phyloP scores from a whole-genome alignment of 2,113 vertebrate species.

The Solea solea region DNA sequence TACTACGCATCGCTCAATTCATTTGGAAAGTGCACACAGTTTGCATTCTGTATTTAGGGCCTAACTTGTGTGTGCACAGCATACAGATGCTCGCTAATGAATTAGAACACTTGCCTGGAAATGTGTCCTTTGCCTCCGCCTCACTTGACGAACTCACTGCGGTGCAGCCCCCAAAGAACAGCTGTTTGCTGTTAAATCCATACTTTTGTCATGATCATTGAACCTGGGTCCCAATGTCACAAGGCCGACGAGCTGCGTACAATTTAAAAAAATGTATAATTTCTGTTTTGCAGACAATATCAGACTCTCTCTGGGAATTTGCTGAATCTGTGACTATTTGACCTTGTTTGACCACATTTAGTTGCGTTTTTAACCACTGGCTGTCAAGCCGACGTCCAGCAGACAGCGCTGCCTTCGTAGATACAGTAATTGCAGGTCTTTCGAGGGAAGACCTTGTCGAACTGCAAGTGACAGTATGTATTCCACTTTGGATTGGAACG shows the following conservation, averaged over 20 bases:
- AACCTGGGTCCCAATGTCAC: too few species aligned
- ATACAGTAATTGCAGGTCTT: neutral
- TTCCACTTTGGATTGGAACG: neutral
- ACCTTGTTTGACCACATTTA: neutral
- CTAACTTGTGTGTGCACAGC: constrained; percentile 28
- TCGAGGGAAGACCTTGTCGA: neutral
- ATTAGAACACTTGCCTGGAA: constrained; percentile 22
- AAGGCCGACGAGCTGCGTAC: too few species aligned
- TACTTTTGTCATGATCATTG: too few species aligned
- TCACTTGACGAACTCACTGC: constrained; percentile 32
- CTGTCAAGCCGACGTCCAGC: neutral
- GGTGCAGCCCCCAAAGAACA: constrained; percentile 28
- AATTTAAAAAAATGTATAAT: too few species aligned
- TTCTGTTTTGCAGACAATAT: too few species aligned
- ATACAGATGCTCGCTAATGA: constrained; percentile 60
- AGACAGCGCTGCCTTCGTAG: neutral
- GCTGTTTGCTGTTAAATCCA: too few species aligned
- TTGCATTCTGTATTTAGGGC: constrained; percentile 59
- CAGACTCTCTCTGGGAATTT: too few species aligned
- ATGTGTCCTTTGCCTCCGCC: constrained; percentile 32
- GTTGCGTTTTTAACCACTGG: neutral
- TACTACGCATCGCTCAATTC: constrained; percentile 67
- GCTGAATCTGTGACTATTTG: too few species aligned
- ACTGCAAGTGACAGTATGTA: neutral
- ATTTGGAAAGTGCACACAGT: constrained; percentile 63